A percentile compares a stretch with the other conserved stretches of the same genome.
Evolutionary conservation across 2,888 invertebrate genomes (phyloP).

Genomic region (Hedychridium roseum): DNA sequence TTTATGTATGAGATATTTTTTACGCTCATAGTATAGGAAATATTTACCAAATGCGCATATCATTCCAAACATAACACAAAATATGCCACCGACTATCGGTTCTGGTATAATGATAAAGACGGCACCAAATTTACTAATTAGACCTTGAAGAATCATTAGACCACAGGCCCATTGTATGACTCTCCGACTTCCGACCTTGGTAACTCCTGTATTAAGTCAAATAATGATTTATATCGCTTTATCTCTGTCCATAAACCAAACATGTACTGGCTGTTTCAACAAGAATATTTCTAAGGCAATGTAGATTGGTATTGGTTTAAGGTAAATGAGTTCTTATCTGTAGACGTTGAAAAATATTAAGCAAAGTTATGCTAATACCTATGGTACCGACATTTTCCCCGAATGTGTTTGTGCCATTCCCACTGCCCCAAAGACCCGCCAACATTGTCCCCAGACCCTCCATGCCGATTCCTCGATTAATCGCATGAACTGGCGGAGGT

Average conservation of each 20-base stretch:
- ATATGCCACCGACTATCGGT: constrained; percentile 82
- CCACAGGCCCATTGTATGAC: constrained; percentile 80
- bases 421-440: constrained; percentile 86
- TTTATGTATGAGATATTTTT: no score
- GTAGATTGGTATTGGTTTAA: no score
- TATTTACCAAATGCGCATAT: constrained; percentile 79
- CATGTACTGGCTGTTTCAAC: no score
- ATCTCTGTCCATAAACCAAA: not conserved
- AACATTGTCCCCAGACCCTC: constrained; percentile 87
- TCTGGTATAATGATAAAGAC: constrained; percentile 83
- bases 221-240: constrained; percentile 1
- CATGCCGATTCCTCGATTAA: constrained; percentile 85
- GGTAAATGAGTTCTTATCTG: constrained; percentile 1
- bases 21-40: no score
- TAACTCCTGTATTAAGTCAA: constrained; percentile 47
- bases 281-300: no score
- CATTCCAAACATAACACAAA: constrained; percentile 86
- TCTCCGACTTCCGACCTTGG: constrained; percentile 78
- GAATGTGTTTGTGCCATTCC: constrained; percentile 89
- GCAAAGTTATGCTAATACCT: no score
- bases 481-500: constrained; percentile 85
- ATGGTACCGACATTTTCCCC: constrained; percentile 92
- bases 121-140: constrained; percentile 80
- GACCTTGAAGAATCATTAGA: constrained; percentile 78
- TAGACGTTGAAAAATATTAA: not conserved